These are phyloP conservation scores for Thinocorus orbignyianus DNA, from an alignment of 2,113 vertebrate species.

Conservation along the genomic window DNA sequence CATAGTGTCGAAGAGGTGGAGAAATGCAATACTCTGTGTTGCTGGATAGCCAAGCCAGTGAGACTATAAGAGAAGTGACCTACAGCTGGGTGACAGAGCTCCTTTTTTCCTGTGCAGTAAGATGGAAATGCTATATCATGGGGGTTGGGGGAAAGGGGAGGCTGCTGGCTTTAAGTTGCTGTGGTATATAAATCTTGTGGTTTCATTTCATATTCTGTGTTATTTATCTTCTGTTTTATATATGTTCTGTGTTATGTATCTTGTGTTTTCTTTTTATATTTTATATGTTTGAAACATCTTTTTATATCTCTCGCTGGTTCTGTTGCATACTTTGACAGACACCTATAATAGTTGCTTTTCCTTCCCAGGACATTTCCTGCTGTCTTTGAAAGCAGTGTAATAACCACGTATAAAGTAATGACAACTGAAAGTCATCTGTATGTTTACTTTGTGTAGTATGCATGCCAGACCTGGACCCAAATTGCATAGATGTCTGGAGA, in stretches of 20 bases:
- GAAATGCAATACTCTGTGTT: not conserved
- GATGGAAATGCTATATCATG: not conserved
- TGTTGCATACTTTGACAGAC: not conserved
- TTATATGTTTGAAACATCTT: not conserved
- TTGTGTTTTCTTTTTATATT: not conserved
- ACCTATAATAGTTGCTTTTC: not conserved
- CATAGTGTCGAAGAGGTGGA: not conserved
- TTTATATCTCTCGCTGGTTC: not conserved
- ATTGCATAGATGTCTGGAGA: not conserved
- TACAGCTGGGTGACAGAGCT: constrained; percentile 14
- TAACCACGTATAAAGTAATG: not conserved
- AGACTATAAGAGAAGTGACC: not conserved
- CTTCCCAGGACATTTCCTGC: not conserved
- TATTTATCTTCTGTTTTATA: not conserved
- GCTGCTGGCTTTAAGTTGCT: not conserved
- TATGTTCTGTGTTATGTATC: not conserved
- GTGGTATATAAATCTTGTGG: not conserved
- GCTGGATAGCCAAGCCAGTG: not conserved
- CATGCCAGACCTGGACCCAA: not conserved
- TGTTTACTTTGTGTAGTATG: not conserved
- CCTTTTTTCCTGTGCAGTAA: constrained; percentile 8
- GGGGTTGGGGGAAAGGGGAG: not conserved
- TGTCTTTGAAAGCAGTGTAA: constrained; percentile 11
- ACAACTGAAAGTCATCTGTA: not conserved
- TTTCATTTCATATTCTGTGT: not conserved